Base-by-base conservation (phyloP, 2,113 vertebrate genomes). In the Syngnathus floridae region DNA sequence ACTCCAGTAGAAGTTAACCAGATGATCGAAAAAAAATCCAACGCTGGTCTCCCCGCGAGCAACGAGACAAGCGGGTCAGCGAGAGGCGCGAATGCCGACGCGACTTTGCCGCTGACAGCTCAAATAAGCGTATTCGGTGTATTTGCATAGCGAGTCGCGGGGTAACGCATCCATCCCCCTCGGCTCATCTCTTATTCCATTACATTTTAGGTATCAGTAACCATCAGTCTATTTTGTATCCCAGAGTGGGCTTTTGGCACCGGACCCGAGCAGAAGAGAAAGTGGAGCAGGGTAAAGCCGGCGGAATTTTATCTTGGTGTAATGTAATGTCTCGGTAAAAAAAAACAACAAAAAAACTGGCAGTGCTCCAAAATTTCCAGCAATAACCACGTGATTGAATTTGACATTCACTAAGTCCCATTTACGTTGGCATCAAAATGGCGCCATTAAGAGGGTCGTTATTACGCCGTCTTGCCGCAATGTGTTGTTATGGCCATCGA, bases 181-280 rank as follows among this genome's bases (percentile, higher is more conserved):
- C 17, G 67, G 74, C 73, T 87, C 74, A 88, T 86, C 67, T 84
- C 84, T 87, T 78, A 86, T 87, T 86, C 81, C 67, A 85, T 83
- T 86, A 79, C 74, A 78, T 78, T 75, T 77, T 64, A 82, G 69
- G 74, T 64, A 76, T 67, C 77, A 70, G 40, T 62, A 35, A 66
- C 61, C 38, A 31, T 57, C 36, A 67, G 43, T 58, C 65, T 63
- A 74, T 40, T 71, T 64, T 63, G 60, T 62, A 56, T 64, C 48
- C 62, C 70, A 54, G 65, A 75, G 67, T 65, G 70, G 62, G 75
- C 49, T 74, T 58, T 60, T 65, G 73, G 71, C 63, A 68, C 4
- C 1, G 3, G 35, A 19, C 37, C 17, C 19, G 19, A 69, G 59
- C 61, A 65, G 35, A 43, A 46, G 48, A 64, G 63, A 82, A 72